These are phyloP conservation scores for Machaerirhynchus nigripectus DNA, from an alignment of 2,113 vertebrate species.

Conservation along the genomic window DNA sequence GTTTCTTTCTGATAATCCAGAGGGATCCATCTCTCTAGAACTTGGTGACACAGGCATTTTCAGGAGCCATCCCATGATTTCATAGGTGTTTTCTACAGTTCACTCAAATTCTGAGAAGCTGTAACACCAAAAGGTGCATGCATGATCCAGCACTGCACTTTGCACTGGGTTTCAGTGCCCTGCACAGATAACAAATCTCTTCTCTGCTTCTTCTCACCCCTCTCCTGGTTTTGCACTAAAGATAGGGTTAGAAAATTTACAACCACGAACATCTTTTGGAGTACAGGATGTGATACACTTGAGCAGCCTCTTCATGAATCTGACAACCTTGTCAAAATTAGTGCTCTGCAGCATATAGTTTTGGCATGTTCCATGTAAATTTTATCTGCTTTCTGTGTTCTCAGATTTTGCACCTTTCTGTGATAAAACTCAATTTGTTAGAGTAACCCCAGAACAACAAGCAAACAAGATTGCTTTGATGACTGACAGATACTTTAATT, in stretches of 20 bases:
- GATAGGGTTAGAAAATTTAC: background rate
- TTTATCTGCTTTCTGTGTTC: background rate
- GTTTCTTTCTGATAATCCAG: background rate
- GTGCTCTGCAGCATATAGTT: background rate
- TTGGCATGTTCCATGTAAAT: background rate
- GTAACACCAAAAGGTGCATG: background rate
- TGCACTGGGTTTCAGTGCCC: background rate
- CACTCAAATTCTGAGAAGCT: background rate
- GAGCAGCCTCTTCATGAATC: background rate
- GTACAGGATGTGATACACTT: background rate
- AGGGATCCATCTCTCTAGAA: background rate
- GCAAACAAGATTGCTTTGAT: background rate
- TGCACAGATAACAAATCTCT: background rate
- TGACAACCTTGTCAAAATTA: background rate
- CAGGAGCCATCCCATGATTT: background rate
- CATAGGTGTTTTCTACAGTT: background rate
- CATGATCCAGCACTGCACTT: background rate
- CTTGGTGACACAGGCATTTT: background rate
- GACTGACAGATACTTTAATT: background rate
- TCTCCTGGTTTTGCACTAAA: background rate
- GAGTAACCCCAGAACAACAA: background rate
- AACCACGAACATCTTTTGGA: background rate
- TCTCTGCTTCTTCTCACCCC: background rate
- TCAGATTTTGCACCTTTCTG: background rate
- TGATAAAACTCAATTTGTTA: background rate